A percentile compares a stretch with the other conserved stretches of the same genome.
Evolutionary conservation across 53 echinoderm and acorn worm species (phyloP).

Genomic region (Echinarachnius parma): DNA sequence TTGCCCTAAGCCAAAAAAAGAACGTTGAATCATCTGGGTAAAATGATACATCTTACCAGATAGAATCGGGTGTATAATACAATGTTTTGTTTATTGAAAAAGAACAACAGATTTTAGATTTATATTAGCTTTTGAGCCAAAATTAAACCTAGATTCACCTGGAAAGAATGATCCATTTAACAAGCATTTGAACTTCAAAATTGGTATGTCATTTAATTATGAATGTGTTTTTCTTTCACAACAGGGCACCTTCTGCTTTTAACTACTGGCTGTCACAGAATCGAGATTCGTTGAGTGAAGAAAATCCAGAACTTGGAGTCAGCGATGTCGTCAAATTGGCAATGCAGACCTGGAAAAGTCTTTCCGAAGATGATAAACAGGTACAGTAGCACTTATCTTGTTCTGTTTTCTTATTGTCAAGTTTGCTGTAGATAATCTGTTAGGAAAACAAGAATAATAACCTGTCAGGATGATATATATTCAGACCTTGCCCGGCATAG

Average conservation of each 20-base stretch:
- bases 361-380: conserved; percentile 70
- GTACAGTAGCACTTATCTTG: no score
- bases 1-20: no score
- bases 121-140: not conserved
- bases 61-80: not conserved
- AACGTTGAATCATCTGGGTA: no score
- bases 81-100: not conserved
- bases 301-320: conserved; percentile 63
- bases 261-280: conserved; percentile 75
- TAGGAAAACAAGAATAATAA: no score
- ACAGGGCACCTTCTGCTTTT: conserved; percentile 74
- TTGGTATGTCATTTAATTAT: not conserved
- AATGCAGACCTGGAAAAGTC: conserved; percentile 71
- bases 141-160: not conserved
- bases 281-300: conserved; percentile 44
- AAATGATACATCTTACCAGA: not conserved
- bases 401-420: no score
- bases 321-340: conserved; percentile 84
- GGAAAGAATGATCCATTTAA: not conserved
- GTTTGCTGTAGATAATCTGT: no score
- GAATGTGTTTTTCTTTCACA: not conserved
- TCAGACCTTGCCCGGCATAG: no score
- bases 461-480: no score
- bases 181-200: not conserved
- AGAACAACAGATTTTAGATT: not conserved